A percentile compares a stretch with the other conserved stretches of the same genome.
phyloP scores from a whole-genome alignment of 2,113 vertebrate species.

The Paradoxurus hermaphroditus region DNA sequence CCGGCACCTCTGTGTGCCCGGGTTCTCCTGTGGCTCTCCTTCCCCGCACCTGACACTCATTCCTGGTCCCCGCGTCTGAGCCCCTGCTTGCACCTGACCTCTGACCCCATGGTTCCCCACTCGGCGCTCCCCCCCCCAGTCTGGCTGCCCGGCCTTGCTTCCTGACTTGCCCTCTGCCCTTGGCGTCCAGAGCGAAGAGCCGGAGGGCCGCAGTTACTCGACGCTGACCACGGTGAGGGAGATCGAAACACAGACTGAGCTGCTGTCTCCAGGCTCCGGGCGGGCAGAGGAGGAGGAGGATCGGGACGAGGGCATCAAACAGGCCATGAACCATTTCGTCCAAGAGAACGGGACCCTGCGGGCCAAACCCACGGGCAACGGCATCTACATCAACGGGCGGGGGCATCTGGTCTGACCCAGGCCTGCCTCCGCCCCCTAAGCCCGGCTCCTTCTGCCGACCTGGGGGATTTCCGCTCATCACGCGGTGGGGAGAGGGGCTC shows the following conservation, averaged over 20 bases:
- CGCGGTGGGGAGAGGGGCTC: background rate
- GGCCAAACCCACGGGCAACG: conserved; percentile 87
- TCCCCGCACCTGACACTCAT: background rate
- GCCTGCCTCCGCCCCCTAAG: conserved; percentile 29
- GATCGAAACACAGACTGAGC: conserved; percentile 87
- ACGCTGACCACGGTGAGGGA: conserved; percentile 82
- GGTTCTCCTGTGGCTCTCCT: background rate
- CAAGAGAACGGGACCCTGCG: conserved; percentile 89
- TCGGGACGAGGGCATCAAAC: conserved; percentile 84
- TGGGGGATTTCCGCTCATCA: background rate
- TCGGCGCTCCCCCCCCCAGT: fast-evolving
- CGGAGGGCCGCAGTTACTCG: conserved; percentile 88
- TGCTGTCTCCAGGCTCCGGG: conserved; percentile 72
- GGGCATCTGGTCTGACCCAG: conserved; percentile 86
- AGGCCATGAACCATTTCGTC: conserved; percentile 90
- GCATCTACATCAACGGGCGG: conserved; percentile 89
- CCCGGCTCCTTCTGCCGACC: conserved; percentile 43
- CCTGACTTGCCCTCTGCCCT: background rate
- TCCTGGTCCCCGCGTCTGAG: background rate
- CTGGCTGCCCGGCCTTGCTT: background rate
- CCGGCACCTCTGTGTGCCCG: background rate
- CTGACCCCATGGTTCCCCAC: background rate
- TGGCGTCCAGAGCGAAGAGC: conserved; percentile 81
- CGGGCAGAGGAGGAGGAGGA: conserved; percentile 71
- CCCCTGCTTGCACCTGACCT: conserved; percentile 19